A percentile compares a stretch with the other conserved stretches of the same genome.
Evolutionary conservation across 2,797 vertebrate genomes (phyloP).

Genomic region (Nothura maculosa): DNA sequence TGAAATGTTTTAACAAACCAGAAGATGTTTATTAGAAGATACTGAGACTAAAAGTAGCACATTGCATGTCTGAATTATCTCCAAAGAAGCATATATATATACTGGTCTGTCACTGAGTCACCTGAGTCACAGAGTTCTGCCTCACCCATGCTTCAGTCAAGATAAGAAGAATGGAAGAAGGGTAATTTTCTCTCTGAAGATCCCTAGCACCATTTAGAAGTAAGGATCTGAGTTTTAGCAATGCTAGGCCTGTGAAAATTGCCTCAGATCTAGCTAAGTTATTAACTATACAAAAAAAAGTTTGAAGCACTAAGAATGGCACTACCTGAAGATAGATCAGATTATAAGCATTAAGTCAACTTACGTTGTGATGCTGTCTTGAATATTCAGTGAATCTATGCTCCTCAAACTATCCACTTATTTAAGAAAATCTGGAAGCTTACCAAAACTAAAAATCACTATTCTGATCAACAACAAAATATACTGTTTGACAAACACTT

Average conservation of each 20-base stretch:
- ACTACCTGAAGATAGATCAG: not conserved
- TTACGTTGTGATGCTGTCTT: not conserved
- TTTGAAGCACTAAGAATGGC: not conserved
- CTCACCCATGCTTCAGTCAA: not conserved
- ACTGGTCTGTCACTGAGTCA: too few species aligned
- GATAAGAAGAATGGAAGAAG: not conserved
- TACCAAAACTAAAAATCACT: not conserved
- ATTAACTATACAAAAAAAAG: not conserved
- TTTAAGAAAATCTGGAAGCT: not conserved
- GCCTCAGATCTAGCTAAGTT: not conserved
- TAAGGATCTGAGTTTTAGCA: not conserved
- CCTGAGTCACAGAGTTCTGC: too few species aligned
- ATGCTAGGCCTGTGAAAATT: not conserved
- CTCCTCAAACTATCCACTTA: not conserved
- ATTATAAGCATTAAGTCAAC: not conserved
- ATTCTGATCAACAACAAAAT: not conserved
- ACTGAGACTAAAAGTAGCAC: too few species aligned
- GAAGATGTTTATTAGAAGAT: too few species aligned
- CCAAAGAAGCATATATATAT: too few species aligned
- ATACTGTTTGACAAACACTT: not conserved
- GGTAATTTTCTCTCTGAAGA: not conserved
- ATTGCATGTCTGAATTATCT: too few species aligned
- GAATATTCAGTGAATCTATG: accelerated
- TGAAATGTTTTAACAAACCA: not conserved
- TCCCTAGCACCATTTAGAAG: not conserved